phyloP scores from a whole-genome alignment of 2,113 vertebrate species.

The Illadopsis cleaveri region DNA sequence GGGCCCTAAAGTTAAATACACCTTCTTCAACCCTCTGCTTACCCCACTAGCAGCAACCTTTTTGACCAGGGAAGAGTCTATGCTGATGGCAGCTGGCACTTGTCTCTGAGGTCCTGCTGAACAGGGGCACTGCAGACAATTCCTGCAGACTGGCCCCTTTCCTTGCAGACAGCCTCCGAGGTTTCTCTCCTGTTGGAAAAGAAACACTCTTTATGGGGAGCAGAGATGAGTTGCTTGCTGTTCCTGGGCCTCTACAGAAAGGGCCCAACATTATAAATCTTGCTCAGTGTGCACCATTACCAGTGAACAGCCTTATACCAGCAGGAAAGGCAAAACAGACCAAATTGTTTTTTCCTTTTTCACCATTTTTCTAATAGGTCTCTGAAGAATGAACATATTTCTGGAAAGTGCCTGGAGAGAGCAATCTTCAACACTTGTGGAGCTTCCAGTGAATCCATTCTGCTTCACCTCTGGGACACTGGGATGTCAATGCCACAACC shows the following conservation, averaged over 20 bases:
- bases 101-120: neutral
- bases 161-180: neutral
- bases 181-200: neutral
- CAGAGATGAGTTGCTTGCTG: neutral
- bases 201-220: neutral
- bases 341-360: fast-evolving
- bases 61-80: neutral
- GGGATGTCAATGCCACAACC: no score
- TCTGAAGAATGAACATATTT: neutral
- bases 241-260: neutral
- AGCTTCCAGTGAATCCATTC: neutral
- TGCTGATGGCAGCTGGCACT: neutral
- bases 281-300: neutral
- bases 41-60: neutral
- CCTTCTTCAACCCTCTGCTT: neutral
- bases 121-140: neutral
- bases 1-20: neutral
- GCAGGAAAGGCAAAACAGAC: neutral
- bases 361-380: neutral
- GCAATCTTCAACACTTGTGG: fast-evolving
- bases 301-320: neutral
- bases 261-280: neutral
- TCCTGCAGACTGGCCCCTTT: neutral
- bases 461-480: fast-evolving
- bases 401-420: neutral